A percentile compares a stretch with the other conserved stretches of the same genome.
These are phyloP conservation scores for Morpho deidamia DNA, from an alignment of 2,888 invertebrate genomes.

Conservation along the genomic window DNA sequence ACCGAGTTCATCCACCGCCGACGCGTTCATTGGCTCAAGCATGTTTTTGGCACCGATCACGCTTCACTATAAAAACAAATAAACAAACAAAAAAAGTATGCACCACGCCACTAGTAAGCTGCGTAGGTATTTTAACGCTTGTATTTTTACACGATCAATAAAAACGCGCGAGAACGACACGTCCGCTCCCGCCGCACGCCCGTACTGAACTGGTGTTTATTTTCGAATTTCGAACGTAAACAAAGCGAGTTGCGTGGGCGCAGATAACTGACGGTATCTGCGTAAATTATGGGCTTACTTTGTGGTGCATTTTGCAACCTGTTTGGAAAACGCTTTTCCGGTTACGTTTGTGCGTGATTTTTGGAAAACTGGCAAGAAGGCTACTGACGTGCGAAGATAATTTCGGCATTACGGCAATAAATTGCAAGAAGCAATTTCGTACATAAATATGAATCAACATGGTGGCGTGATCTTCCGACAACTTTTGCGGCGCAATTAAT, in stretches of 20 bases:
- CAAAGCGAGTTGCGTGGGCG: conserved; percentile 34
- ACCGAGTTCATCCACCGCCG: conserved; percentile 43
- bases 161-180: conserved; percentile 26
- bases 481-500: too few relatives aligned
- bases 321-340: neutral
- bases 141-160: conserved; percentile 13
- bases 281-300: conserved; percentile 18
- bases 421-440: neutral
- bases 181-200: conserved; percentile 41
- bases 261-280: conserved; percentile 19
- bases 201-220: conserved; percentile 39
- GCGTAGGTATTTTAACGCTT: conserved; percentile 16
- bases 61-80: neutral
- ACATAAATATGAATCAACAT: neutral
- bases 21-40: conserved; percentile 40
- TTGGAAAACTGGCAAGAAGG: neutral
- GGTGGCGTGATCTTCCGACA: too few relatives aligned
- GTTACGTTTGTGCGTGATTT: neutral
- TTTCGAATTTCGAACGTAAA: conserved; percentile 48
- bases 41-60: conserved; percentile 26
- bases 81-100: conserved; percentile 2
- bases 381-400: neutral
- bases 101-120: conserved; percentile 25
- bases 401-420: neutral
- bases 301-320: conserved; percentile 4